These are phyloP conservation scores for Hexactinellida sp. DNA, from an alignment of 37 sponge, comb jelly and placozoan species.

Conservation along the genomic window DNA sequence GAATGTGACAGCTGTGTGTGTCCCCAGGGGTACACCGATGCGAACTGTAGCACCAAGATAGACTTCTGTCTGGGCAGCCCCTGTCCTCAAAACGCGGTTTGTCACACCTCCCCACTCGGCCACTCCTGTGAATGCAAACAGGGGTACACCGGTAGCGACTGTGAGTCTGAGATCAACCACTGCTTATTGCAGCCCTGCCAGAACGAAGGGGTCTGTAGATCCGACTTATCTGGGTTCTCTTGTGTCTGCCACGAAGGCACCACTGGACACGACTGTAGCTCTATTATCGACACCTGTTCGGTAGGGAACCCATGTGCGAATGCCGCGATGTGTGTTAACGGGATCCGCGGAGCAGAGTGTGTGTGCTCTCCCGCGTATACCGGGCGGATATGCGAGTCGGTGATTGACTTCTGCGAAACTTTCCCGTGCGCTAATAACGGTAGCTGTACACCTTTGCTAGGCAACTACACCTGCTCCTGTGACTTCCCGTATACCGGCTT, in stretches of 20 bases:
- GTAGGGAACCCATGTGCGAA: background rate
- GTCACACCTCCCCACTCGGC: background rate
- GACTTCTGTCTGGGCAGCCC: background rate
- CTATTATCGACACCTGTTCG: background rate
- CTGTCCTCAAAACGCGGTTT: slow-evolving; percentile 9
- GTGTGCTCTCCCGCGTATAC: background rate
- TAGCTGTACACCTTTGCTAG: background rate
- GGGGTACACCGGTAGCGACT: background rate
- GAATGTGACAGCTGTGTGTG: slow-evolving; percentile 1
- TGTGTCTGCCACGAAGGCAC: background rate
- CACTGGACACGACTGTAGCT: background rate
- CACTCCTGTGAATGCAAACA: background rate
- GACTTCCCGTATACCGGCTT: background rate
- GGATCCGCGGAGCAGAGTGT: background rate
- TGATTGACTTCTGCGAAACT: background rate
- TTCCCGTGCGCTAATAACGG: background rate
- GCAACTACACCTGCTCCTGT: background rate
- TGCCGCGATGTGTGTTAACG: background rate
- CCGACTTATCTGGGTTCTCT: background rate
- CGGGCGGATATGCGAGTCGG: background rate
- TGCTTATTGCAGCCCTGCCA: background rate
- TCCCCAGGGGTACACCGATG: background rate
- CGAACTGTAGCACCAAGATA: slow-evolving; percentile 1
- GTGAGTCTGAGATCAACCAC: background rate
- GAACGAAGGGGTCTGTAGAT: background rate